Conservation (phyloP, 2,797 vertebrate species). For the Ciconia nigra region DNA sequence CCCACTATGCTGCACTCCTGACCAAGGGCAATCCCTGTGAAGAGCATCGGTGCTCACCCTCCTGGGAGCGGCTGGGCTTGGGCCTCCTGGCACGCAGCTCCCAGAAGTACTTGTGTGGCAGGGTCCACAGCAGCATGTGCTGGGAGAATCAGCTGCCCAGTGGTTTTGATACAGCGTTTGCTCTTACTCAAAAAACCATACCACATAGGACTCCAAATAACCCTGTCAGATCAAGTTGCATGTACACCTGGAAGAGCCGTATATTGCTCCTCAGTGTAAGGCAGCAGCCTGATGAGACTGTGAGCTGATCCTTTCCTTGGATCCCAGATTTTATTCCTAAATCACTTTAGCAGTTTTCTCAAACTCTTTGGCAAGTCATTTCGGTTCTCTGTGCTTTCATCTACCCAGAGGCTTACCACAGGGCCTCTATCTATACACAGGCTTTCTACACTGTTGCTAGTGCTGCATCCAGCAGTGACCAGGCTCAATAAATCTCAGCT, state of each 20-base stretch:
- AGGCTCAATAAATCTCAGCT: neutral
- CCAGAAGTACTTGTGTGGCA: accelerated
- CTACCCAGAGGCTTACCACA: neutral
- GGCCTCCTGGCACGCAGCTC: accelerated
- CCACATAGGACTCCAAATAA: neutral
- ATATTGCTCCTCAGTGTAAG: neutral
- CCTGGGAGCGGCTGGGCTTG: accelerated
- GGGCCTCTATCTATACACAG: neutral
- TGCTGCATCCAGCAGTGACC: neutral
- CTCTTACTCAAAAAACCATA: neutral
- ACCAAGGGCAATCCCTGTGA: accelerated
- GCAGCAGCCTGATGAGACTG: neutral
- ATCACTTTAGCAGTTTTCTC: neutral
- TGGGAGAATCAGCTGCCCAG: accelerated
- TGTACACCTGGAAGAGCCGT: neutral
- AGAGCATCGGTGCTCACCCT: accelerated
- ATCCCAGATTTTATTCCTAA: neutral
- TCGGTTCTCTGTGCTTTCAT: neutral
- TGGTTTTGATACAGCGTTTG: accelerated
- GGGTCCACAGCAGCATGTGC: accelerated
- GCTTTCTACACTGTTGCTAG: neutral
- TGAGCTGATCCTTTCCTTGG: neutral
- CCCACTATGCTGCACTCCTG: accelerated
- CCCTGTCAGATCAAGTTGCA: accelerated
- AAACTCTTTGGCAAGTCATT: neutral